Percentiles rank a stretch among this genome's conserved stretches.
Conservation (phyloP, 2,888 invertebrate genomes). For the Tetragonisca angustula region DNA sequence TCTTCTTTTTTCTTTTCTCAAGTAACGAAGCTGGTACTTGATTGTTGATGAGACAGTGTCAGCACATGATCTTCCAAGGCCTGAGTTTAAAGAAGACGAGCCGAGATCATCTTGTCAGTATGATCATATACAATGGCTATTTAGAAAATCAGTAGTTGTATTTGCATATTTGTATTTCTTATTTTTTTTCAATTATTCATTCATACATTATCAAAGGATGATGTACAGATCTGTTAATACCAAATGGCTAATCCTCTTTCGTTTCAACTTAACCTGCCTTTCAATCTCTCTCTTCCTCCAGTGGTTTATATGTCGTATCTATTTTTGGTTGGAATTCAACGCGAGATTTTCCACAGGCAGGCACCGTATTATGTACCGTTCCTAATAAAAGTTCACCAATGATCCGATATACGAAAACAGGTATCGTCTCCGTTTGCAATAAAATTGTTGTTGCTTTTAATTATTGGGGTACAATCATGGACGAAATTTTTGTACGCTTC, state of each 20-base stretch:
- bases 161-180: background rate
- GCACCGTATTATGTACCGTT: constrained; percentile 32
- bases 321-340: constrained; percentile 67
- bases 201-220: background rate
- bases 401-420: constrained; percentile 36
- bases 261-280: constrained; percentile 6
- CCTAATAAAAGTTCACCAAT: constrained; percentile 41
- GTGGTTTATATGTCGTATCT: constrained; percentile 51
- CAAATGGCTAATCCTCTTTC: background rate
- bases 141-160: background rate
- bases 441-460: background rate
- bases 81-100: constrained; percentile 14
- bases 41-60: background rate
- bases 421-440: constrained; percentile 34
- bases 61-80: background rate
- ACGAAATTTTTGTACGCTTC: background rate
- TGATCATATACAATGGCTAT: background rate
- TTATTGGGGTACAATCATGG: background rate
- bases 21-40: too few relatives aligned
- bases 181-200: background rate
- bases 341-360: constrained; percentile 38
- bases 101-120: background rate
- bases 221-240: background rate
- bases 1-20: too few relatives aligned
- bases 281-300: constrained; percentile 28